A percentile compares a stretch with the other conserved stretches of the same genome.
These are phyloP conservation scores for Drosophila infuscata DNA, from an alignment of 2,888 invertebrate species.

Conservation along the genomic window DNA sequence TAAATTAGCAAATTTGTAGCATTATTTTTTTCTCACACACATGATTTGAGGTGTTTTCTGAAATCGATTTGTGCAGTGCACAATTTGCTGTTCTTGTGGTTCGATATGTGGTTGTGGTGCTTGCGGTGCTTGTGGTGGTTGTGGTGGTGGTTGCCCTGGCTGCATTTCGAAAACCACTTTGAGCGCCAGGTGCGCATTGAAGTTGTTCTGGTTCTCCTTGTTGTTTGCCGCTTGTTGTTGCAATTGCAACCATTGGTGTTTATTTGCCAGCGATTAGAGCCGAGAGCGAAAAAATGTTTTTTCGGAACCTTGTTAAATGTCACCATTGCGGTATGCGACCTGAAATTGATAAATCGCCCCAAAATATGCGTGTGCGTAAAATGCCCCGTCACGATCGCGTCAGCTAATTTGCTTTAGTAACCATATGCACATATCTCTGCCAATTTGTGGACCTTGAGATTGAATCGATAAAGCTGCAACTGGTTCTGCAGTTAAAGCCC, in stretches of 20 bases:
- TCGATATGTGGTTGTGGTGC: constrained; percentile 19
- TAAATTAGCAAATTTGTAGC: constrained; percentile 36
- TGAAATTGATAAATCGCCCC: constrained; percentile 77
- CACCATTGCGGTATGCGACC: constrained; percentile 71
- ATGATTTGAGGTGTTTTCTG: constrained; percentile 28
- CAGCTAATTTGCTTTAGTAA: constrained; percentile 54
- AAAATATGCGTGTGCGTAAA: constrained; percentile 66
- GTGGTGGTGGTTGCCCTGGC: constrained; percentile 45
- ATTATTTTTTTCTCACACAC: constrained; percentile 29
- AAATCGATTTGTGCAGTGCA: constrained; percentile 40
- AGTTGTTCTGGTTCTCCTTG: constrained; percentile 78
- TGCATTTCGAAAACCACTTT: constrained; percentile 74
- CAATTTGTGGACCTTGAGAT: constrained; percentile 72
- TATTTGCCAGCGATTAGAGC: constrained; percentile 46
- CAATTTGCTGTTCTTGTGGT: constrained; percentile 36
- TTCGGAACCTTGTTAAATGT: constrained; percentile 78
- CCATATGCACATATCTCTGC: constrained; percentile 12
- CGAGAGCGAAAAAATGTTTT: constrained; percentile 51
- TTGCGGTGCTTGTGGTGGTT: constrained; percentile 32
- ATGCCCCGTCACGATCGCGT: constrained; percentile 48
- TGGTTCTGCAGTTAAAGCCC: constrained; percentile 35
- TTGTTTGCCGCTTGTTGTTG: constrained; percentile 40
- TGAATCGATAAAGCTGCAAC: constrained; percentile 42
- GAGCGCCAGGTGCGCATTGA: constrained; percentile 73
- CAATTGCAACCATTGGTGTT: constrained; percentile 9